A percentile compares a stretch with the other conserved stretches of the same genome.
Evolutionary conservation across 1,140 invertebrate genomes (phyloP).

Genomic region (Caerostris extrusa): DNA sequence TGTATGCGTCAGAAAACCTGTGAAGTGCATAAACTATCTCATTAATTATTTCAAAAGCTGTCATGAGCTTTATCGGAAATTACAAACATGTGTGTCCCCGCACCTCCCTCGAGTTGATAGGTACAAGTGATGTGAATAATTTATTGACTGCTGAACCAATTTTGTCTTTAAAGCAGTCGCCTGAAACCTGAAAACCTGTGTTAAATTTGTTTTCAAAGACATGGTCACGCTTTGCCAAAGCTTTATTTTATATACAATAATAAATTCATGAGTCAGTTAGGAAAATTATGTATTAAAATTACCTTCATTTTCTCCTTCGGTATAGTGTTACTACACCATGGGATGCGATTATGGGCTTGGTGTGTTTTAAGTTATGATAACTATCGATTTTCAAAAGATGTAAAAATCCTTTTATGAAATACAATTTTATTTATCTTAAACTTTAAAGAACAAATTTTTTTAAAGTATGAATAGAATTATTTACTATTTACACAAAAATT

Average conservation of each 20-base stretch:
- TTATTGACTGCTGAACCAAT: not conserved
- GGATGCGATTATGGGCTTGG: no score
- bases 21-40: constrained; percentile 6
- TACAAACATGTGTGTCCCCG: not conserved
- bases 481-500: no score
- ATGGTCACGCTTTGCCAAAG: not conserved
- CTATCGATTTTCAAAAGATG: no score
- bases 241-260: constrained; percentile 35
- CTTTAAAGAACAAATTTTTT: no score
- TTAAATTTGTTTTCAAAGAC: constrained; percentile 29
- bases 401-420: no score
- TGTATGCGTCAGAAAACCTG: not conserved
- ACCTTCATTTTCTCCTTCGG: not conserved
- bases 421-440: no score
- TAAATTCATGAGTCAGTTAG: not conserved
- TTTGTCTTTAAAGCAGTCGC: not conserved
- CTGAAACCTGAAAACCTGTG: constrained; percentile 11
- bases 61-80: constrained; percentile 15
- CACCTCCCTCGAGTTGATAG: not conserved
- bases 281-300: not conserved
- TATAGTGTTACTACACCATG: no score
- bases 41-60: not conserved
- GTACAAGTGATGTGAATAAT: constrained; percentile 7
- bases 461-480: no score
- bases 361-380: no score